phyloP scores from a whole-genome alignment of 2,888 invertebrate species.

The Parnassius smintheus region DNA sequence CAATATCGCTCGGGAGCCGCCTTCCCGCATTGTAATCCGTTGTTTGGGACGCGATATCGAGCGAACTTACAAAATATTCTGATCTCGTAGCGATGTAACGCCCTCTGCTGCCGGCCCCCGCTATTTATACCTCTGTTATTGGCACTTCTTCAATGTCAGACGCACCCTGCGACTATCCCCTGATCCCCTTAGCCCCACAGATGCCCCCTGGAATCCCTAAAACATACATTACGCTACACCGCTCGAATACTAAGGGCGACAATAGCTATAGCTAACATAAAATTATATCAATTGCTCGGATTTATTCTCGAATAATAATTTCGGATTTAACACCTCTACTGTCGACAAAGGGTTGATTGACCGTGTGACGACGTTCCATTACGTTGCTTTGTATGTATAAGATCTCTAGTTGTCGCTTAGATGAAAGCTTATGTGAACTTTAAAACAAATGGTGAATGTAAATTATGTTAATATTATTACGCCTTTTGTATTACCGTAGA shows the following conservation, averaged over 20 bases:
- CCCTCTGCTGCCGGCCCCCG: slow-evolving; percentile 71
- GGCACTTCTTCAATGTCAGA: slow-evolving; percentile 82
- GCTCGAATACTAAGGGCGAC: slow-evolving; percentile 67
- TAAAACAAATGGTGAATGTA: slow-evolving; percentile 32
- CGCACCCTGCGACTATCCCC: slow-evolving; percentile 74
- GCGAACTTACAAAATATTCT: slow-evolving; percentile 74
- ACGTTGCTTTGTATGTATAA: slow-evolving; percentile 10
- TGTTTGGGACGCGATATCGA: slow-evolving; percentile 66
- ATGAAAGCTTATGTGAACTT: slow-evolving; percentile 41
- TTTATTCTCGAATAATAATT: slow-evolving; percentile 72
- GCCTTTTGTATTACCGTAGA: slow-evolving; percentile 52
- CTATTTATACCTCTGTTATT: slow-evolving; percentile 81
- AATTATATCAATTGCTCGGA: slow-evolving; percentile 76
- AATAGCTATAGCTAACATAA: slow-evolving; percentile 58
- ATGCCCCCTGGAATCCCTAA: slow-evolving; percentile 57
- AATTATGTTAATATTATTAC: slow-evolving; percentile 54
- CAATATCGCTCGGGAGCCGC: slow-evolving; percentile 57
- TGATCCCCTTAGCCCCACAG: slow-evolving; percentile 59
- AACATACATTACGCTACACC: slow-evolving; percentile 73
- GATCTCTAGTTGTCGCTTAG: slow-evolving; percentile 37
- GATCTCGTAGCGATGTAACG: slow-evolving; percentile 78
- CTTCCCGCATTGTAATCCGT: slow-evolving; percentile 77
- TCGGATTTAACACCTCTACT: slow-evolving; percentile 63
- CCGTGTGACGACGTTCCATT: slow-evolving; percentile 2
- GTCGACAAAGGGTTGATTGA: slow-evolving; percentile 43